phyloP scores from a whole-genome alignment of 2,888 invertebrate genomes.

The Mesochorus sp. region DNA sequence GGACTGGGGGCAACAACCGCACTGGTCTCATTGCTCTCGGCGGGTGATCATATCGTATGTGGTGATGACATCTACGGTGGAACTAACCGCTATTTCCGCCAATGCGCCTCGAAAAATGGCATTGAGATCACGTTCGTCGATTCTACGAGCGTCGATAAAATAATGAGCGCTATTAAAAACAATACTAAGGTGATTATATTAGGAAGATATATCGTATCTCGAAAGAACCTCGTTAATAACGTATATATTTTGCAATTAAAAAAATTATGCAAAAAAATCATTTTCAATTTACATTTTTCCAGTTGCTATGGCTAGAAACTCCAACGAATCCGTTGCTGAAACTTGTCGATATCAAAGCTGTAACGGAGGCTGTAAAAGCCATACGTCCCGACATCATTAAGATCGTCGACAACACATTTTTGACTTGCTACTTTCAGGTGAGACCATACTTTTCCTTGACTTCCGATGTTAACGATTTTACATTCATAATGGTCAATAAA shows the following conservation, averaged over 20 bases:
- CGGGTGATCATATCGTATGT: slow-evolving; percentile 95
- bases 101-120: slow-evolving; percentile 86
- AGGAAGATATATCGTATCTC: background rate
- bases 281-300: slow-evolving; percentile 64
- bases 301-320: slow-evolving; percentile 96
- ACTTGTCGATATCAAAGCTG: slow-evolving; percentile 92
- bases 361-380: slow-evolving; percentile 86
- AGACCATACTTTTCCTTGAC: too few relatives aligned
- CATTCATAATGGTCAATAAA: background rate
- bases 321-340: slow-evolving; percentile 98
- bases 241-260: background rate
- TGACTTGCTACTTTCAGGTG: slow-evolving; percentile 93
- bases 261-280: slow-evolving; percentile 32
- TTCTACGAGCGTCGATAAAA: slow-evolving; percentile 86
- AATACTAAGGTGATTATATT: slow-evolving; percentile 91
- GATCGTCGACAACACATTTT: slow-evolving; percentile 96
- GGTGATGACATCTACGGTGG: slow-evolving; percentile 98
- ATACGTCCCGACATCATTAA: slow-evolving; percentile 85
- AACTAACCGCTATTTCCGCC: slow-evolving; percentile 89
- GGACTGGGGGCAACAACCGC: slow-evolving; percentile 94
- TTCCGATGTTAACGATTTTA: too few relatives aligned
- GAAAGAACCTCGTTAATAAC: background rate
- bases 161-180: slow-evolving; percentile 88
- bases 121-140: slow-evolving; percentile 91
- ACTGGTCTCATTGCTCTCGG: slow-evolving; percentile 88